A percentile compares a stretch with the other conserved stretches of the same genome.
Conservation (phyloP, 2,888 invertebrate genomes). For the Crematogaster levior region DNA sequence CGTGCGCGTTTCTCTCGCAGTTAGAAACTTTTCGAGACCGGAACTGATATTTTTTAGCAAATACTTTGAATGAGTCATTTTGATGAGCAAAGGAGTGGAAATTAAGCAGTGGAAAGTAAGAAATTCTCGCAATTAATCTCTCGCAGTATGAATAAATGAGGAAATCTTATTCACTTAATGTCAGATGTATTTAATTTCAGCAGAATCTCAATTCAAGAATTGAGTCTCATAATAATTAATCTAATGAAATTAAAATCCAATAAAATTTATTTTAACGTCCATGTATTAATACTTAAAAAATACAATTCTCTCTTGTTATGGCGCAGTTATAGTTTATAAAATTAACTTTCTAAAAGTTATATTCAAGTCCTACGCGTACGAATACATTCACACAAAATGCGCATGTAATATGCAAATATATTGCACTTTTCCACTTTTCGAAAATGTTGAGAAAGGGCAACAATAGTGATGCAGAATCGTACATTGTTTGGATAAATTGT, state of each 20-base stretch:
- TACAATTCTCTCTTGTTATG: not conserved
- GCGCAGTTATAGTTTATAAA: too few relatives aligned
- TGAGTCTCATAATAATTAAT: not conserved
- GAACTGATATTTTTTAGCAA: not conserved
- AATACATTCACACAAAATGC: not conserved
- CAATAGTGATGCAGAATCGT: not conserved
- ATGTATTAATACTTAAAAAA: not conserved
- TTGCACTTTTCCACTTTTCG: not conserved
- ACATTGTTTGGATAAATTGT: slow-evolving; percentile 26
- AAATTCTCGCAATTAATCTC: slow-evolving; percentile 2
- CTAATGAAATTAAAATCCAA: too few relatives aligned
- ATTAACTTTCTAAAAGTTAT: not conserved
- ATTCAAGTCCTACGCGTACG: not conserved
- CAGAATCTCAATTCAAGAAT: not conserved
- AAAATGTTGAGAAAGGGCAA: not conserved
- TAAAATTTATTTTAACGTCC: not conserved
- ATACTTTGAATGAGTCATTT: not conserved
- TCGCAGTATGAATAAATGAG: too few relatives aligned
- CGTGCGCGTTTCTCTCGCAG: not conserved
- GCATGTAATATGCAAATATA: not conserved
- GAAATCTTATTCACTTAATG: not conserved
- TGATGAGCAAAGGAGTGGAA: not conserved
- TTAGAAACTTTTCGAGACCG: not conserved
- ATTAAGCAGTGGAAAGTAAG: not conserved
- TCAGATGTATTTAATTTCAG: not conserved